A percentile compares a stretch with the other conserved stretches of the same genome.
Evolutionary conservation across 2,888 invertebrate genomes (phyloP).

Genomic region (Yponomeuta plumbellus): DNA sequence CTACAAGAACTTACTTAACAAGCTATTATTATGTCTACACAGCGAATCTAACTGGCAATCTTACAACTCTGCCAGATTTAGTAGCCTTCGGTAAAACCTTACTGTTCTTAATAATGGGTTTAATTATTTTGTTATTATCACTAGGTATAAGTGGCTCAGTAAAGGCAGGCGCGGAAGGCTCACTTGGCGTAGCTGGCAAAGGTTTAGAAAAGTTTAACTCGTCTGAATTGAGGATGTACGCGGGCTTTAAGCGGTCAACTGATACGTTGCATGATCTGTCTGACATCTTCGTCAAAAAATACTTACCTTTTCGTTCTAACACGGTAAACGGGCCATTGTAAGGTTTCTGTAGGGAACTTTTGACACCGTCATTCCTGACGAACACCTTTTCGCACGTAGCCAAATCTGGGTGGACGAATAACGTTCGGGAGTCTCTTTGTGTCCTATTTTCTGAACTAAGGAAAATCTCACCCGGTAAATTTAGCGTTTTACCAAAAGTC

Average conservation of each 20-base stretch:
- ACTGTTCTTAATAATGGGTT: background rate
- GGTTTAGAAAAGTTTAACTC: background rate
- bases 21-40: too few relatives aligned
- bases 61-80: background rate
- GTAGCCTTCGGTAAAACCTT: too few relatives aligned
- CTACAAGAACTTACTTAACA: too few relatives aligned
- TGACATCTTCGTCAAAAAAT: slow-evolving; percentile 16
- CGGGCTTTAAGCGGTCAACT: slow-evolving; percentile 23
- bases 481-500: slow-evolving; percentile 27
- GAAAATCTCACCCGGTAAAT: slow-evolving; percentile 31
- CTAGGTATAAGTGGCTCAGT: background rate
- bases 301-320: slow-evolving; percentile 17
- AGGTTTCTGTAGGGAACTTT: slow-evolving; percentile 16
- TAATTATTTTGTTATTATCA: background rate
- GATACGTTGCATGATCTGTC: too few relatives aligned
- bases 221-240: slow-evolving; percentile 8
- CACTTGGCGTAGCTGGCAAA: background rate
- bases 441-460: background rate
- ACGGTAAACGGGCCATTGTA: slow-evolving; percentile 21
- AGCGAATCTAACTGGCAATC: too few relatives aligned
- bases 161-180: background rate
- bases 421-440: background rate
- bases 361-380: slow-evolving; percentile 19
- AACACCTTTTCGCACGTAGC: slow-evolving; percentile 17
- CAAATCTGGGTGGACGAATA: slow-evolving; percentile 17